phyloP scores from a whole-genome alignment of 2,888 invertebrate species.

The Gymnosoma rotundatum region DNA sequence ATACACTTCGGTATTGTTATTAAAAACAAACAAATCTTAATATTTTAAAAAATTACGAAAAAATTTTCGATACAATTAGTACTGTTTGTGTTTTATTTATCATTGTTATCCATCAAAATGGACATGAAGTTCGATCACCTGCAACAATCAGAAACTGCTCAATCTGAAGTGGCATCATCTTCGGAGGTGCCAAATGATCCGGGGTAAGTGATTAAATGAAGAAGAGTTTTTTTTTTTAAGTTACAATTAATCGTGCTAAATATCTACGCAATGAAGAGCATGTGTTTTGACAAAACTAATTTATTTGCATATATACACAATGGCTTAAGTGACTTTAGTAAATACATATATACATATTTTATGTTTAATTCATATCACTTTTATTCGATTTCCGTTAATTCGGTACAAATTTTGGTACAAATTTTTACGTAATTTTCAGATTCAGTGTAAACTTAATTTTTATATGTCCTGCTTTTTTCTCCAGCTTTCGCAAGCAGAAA shows the following conservation, averaged over 20 bases:
- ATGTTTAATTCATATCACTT: too few relatives aligned
- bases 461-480: too few relatives aligned
- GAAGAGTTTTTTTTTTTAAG: background rate
- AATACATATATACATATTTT: too few relatives aligned
- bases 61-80: background rate
- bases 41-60: too few relatives aligned
- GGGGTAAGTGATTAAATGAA: slow-evolving; percentile 86
- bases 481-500: too few relatives aligned
- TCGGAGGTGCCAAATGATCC: slow-evolving; percentile 97
- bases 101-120: slow-evolving; percentile 70
- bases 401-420: too few relatives aligned
- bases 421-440: too few relatives aligned
- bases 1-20: background rate
- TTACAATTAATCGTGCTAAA: background rate
- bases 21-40: background rate
- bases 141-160: slow-evolving; percentile 72
- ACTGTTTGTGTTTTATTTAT: slow-evolving; percentile 5
- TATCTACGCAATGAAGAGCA: background rate
- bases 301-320: too few relatives aligned
- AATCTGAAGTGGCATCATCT: slow-evolving; percentile 90
- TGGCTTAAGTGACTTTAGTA: too few relatives aligned
- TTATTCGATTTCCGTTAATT: too few relatives aligned
- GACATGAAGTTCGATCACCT: slow-evolving; percentile 80
- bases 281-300: too few relatives aligned
- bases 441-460: too few relatives aligned